A percentile compares a stretch with the other conserved stretches of the same genome.
These are phyloP conservation scores for Sternotherus odoratus DNA, from an alignment of 2,797 vertebrate species.

Conservation along the genomic window DNA sequence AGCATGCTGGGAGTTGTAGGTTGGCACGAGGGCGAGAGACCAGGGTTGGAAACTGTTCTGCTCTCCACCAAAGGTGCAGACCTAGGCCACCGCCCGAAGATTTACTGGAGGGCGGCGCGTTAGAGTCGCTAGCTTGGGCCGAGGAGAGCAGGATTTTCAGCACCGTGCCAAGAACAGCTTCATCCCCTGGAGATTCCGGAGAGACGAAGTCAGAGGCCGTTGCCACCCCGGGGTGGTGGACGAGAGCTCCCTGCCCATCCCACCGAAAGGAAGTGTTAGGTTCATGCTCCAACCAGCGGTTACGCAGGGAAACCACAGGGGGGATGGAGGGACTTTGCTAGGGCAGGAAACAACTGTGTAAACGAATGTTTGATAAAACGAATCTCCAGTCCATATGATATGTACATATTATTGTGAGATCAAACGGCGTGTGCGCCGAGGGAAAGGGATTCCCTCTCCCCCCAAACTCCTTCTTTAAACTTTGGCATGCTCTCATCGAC, in stretches of 20 bases:
- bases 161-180: background rate
- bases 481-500: constrained; percentile 35
- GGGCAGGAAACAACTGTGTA: background rate
- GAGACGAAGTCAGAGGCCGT: too few species aligned
- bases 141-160: background rate
- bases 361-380: background rate
- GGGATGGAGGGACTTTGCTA: background rate
- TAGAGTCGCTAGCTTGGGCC: too few species aligned
- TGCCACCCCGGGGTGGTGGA: too few species aligned
- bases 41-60: too few species aligned
- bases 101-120: too few species aligned
- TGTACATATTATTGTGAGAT: constrained; percentile 38
- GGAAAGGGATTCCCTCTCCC: constrained; percentile 41
- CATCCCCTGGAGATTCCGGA: background rate
- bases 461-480: constrained; percentile 13
- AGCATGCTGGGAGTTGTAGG: too few species aligned
- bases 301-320: background rate
- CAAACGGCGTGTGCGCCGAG: constrained; percentile 10
- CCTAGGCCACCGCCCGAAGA: background rate
- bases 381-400: background rate
- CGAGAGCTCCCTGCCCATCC: too few species aligned
- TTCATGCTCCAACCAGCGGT: background rate
- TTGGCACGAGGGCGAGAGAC: too few species aligned
- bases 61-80: too few species aligned
- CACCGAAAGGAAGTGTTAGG: background rate